Conservation (phyloP, 2,113 vertebrate species). For the Sula dactylatra region DNA sequence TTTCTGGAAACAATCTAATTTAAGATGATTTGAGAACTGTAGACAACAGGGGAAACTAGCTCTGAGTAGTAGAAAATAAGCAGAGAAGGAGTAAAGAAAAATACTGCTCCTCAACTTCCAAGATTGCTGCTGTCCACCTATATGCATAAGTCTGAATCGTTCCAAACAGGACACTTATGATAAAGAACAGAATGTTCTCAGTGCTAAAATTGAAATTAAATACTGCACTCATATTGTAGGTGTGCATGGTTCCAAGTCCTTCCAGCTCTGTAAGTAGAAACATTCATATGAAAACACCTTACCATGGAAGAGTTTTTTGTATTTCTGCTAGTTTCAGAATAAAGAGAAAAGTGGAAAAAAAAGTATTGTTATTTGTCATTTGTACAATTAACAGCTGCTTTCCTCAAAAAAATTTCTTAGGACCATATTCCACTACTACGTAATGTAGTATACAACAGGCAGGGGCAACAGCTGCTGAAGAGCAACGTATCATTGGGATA, state of each 20-base stretch:
- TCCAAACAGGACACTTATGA: neutral
- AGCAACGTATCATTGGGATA: neutral
- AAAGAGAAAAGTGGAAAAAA: neutral
- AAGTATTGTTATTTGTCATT: neutral
- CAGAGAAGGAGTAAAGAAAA: neutral
- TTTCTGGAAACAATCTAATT: neutral
- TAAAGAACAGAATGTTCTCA: neutral
- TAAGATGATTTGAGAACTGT: neutral
- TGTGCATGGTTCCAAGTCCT: neutral
- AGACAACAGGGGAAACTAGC: neutral
- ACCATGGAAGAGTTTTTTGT: neutral
- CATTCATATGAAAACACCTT: neutral
- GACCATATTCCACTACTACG: fast-evolving
- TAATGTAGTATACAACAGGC: neutral
- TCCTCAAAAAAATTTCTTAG: neutral
- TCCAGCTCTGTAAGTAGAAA: neutral
- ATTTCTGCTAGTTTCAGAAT: neutral
- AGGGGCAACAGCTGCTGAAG: neutral
- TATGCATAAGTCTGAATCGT: neutral
- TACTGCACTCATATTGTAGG: fast-evolving
- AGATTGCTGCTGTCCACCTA: neutral
- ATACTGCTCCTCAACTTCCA: neutral
- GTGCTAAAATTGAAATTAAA: neutral
- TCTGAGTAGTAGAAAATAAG: neutral
- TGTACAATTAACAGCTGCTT: neutral